A percentile compares a stretch with the other conserved stretches of the same genome.
Evolutionary conservation across 2,888 invertebrate species (phyloP).

Genomic region (Acleris literana): DNA sequence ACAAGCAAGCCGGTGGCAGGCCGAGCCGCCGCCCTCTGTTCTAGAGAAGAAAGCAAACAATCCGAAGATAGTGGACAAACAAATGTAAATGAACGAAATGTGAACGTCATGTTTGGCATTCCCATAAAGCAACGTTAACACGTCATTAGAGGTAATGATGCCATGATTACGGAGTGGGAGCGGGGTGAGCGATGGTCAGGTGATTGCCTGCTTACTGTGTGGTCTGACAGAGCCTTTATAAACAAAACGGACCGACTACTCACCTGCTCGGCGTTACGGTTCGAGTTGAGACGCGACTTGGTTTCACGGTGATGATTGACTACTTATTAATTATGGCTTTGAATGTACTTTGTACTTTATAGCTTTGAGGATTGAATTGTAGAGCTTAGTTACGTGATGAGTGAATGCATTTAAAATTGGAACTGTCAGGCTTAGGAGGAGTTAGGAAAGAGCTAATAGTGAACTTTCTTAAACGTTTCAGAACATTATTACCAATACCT

Average conservation of each 20-base stretch:
- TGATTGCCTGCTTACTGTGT: conserved; percentile 79
- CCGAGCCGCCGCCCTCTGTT: conserved; percentile 80
- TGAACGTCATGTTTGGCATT: conserved; percentile 84
- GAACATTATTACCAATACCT: too few species aligned
- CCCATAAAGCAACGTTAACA: conserved; percentile 83
- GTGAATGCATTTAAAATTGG: too few species aligned
- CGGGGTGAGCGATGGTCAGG: conserved; percentile 69
- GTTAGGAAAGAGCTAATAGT: too few species aligned
- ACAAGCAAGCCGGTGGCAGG: conserved; percentile 72
- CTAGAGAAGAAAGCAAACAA: conserved; percentile 80
- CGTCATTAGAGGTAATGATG: conserved; percentile 84
- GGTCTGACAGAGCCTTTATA: conserved; percentile 70
- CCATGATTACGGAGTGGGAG: conserved; percentile 77
- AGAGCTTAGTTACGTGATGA: too few species aligned
- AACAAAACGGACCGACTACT: conserved; percentile 62
- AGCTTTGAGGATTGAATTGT: not conserved
- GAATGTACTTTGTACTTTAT: not conserved
- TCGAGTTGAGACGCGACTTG: conserved; percentile 18
- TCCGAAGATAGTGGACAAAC: conserved; percentile 80
- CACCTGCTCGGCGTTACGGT: conserved; percentile 34
- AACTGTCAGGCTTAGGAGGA: too few species aligned
- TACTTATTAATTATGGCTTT: conserved; percentile 4
- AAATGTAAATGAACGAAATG: conserved; percentile 83
- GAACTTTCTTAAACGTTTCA: too few species aligned
- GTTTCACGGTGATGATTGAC: conserved; percentile 22